Conservation (phyloP, 2,888 invertebrate species). For the Chirona hameri region DNA sequence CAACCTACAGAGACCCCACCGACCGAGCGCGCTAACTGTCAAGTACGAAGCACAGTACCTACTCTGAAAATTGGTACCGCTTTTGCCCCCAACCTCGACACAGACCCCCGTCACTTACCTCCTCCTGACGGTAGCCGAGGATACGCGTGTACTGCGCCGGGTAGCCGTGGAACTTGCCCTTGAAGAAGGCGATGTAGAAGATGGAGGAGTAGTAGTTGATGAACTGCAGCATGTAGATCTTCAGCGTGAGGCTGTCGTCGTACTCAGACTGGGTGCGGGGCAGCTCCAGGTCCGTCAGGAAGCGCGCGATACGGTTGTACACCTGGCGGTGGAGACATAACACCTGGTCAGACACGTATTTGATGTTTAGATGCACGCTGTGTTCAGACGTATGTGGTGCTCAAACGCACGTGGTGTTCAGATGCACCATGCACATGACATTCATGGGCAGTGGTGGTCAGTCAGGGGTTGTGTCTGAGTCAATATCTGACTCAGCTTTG, state of each 20-base stretch:
- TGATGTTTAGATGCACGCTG: too few species aligned
- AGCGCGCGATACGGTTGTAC: slow-evolving; percentile 65
- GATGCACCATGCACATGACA: too few species aligned
- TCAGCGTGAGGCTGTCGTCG: slow-evolving; percentile 88
- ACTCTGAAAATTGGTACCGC: too few species aligned
- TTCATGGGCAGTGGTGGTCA: too few species aligned
- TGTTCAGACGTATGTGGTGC: too few species aligned
- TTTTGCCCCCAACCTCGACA: neutral
- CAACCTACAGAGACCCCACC: too few species aligned
- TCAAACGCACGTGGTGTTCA: too few species aligned
- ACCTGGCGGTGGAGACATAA: slow-evolving; percentile 39
- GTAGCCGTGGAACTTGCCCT: slow-evolving; percentile 79
- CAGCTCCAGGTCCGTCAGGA: slow-evolving; percentile 78
- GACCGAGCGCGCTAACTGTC: too few species aligned
- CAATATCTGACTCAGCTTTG: too few species aligned
- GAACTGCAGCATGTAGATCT: slow-evolving; percentile 91
- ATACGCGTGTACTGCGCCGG: slow-evolving; percentile 72
- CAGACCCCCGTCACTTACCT: slow-evolving; percentile 56
- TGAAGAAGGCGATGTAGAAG: slow-evolving; percentile 90
- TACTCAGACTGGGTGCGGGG: slow-evolving; percentile 90
- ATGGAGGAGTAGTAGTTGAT: slow-evolving; percentile 96
- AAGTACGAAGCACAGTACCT: too few species aligned
- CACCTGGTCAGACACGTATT: too few species aligned
- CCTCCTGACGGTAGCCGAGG: slow-evolving; percentile 76
- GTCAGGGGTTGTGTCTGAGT: too few species aligned